Base-by-base conservation (phyloP, 1,140 invertebrate genomes). In the Rhizoglyphus robini region DNA sequence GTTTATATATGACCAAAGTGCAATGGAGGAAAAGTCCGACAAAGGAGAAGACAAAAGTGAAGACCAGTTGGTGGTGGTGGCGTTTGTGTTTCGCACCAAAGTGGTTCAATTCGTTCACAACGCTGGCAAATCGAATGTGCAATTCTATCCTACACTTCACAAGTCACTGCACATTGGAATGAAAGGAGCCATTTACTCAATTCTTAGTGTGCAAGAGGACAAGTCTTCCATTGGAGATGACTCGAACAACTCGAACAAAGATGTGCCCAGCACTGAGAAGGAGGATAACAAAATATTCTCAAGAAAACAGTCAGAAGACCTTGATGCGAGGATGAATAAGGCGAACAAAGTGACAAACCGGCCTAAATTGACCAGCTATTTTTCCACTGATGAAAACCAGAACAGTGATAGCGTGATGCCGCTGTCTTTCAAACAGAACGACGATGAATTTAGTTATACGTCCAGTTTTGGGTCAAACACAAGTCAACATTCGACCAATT, bases 81-180 rank as follows among this genome's bases (percentile, higher is more conserved):
- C 29, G n/a, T 60, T 60, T 32, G 27, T 60, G 11, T 60, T 60
- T 60, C 58, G 30, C 3, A 46, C 38, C 15, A 15, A 34, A 46
- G 13, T 60, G 27, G 58, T 60, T n/a, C 58, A 60, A 46, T n/a
- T 60, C 11, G 27, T 60, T 3, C 58, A 60, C 27, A 60, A 60
- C 36, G 27, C 58, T 46, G 58, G 58, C 27, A n/a, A 23, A n/a
- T 20, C 15, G 15, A 20, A 54, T 20, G 29, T 60, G 27, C 32
- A 60, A n/a, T 60, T 60, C 29, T 32, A 23, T 18, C 58, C 15
- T n/a, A 29, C 30, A 23, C 27, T 60, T 34, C 58, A 60, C 27
- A 13, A 46, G 29, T 30, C 58, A 46, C 27, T 60, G 3, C 58
- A 60, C 15, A 34, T 38, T 27, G 58, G 58, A 60, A n/a, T 60